Base-by-base conservation (phyloP, 1,140 invertebrate species). In the Zaprionus capensis region DNA sequence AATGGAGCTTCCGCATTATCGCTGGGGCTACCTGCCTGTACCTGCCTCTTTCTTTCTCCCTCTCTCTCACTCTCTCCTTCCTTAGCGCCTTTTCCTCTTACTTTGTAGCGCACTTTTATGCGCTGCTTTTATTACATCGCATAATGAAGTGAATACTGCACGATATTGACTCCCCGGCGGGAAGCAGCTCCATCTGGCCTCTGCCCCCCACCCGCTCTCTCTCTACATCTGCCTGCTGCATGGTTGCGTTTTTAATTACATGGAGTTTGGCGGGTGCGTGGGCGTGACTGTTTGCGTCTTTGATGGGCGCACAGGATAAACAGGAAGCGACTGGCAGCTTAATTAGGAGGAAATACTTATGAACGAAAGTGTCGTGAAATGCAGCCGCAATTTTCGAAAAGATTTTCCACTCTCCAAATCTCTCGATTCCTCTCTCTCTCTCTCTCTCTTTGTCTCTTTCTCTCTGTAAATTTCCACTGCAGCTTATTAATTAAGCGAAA, bases 131-230 rank as follows among this genome's bases (percentile, higher is more conserved):
- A 76, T 76, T 72, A 63, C 73, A 68, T 31, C 55, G 64, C 77
- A 79, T 79, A 79, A 79, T 79, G 77, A 76, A 79, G 68, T 76
- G 68, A 73, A 77, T 76, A 44, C 73, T 61, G 63, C 34, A 63
- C 68, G 73, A 72, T 79, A 72, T 79, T 79, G 77, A 79, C 77
- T 79, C 36, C 63, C 61, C 62, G 28, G n/a, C 56, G 20, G 22
- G 58, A 22, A 22, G 20, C 56, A 38, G 56, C 34, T 36, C 17
- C 56, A 15, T 55, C 24, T 22, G 12, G 46, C 22, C 38, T 28
- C 22, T 31, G 41, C 26, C 59, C 28, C 15, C 57, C 2, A n/a
- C 58, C 22, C 22, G 6, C 57, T 38, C 7, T n/a, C 1, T 49
- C 24, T 44, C 20, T 28, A 1, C 17, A 28, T 2, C n/a, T 53